These are phyloP conservation scores for Podabrus alpinus DNA, from an alignment of 2,888 invertebrate species.

Conservation along the genomic window DNA sequence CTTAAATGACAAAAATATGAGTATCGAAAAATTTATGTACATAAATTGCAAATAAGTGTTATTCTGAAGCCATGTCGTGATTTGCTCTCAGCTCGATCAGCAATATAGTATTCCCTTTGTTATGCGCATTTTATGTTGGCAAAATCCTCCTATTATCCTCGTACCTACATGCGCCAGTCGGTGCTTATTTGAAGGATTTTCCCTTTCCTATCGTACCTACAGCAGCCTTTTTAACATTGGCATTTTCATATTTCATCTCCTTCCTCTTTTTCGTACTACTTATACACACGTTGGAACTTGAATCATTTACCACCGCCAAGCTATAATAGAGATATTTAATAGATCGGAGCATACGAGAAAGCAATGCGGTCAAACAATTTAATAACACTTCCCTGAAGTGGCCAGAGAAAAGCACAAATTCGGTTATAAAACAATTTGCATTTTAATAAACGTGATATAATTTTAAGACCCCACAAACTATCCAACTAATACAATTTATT, in stretches of 20 bases:
- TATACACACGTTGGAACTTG: slow-evolving; percentile 15
- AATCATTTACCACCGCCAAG: slow-evolving; percentile 13
- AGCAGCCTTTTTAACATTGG: slow-evolving; percentile 14
- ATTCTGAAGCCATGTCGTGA: slow-evolving; percentile 23
- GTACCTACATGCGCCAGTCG: slow-evolving; percentile 18
- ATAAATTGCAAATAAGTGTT: slow-evolving; percentile 21
- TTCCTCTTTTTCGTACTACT: slow-evolving; percentile 12
- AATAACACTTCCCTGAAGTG: slow-evolving; percentile 13
- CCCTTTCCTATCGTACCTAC: slow-evolving; percentile 12
- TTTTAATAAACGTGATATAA: slow-evolving; percentile 1
- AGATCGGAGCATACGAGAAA: not conserved
- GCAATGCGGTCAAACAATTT: slow-evolving; percentile 14
- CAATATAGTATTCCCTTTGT: slow-evolving; percentile 27
- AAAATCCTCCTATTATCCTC: slow-evolving; percentile 22
- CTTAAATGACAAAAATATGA: slow-evolving; percentile 8
- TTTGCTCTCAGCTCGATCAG: slow-evolving; percentile 26
- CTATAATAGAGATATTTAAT: slow-evolving; percentile 8
- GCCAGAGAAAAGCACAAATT: slow-evolving; percentile 7
- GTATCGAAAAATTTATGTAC: slow-evolving; percentile 15
- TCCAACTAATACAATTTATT: not conserved
- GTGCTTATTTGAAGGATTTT: slow-evolving; percentile 22
- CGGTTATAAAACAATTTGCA: slow-evolving; percentile 4
- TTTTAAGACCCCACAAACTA: not conserved
- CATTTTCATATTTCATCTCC: slow-evolving; percentile 15
- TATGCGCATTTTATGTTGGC: slow-evolving; percentile 24